Conservation (phyloP, 1,140 invertebrate species). For the Rhagoletis zephyria region DNA sequence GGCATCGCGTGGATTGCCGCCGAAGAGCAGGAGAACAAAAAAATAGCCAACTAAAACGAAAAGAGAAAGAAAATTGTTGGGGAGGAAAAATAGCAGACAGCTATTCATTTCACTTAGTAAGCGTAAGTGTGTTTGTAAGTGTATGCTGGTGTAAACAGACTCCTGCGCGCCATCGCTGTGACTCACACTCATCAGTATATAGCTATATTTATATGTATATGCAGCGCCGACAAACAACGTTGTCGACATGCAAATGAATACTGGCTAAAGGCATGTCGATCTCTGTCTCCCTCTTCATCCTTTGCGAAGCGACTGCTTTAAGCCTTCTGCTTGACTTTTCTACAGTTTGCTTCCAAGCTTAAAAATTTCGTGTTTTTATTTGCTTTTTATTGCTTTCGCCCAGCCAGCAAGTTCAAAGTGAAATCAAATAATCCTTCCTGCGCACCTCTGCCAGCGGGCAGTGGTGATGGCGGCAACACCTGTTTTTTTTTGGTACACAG, state of each 20-base stretch:
- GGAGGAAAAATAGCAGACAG: neutral
- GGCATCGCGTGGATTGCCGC: neutral
- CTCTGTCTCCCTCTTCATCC: neutral
- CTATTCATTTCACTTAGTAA: neutral
- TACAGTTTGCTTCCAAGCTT: neutral
- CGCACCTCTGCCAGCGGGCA: neutral
- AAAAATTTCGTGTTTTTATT: neutral
- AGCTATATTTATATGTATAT: too few species aligned
- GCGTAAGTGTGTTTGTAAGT: too few species aligned
- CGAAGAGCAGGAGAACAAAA: neutral
- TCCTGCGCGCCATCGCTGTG: too few species aligned
- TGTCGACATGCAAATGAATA: constrained; percentile 34
- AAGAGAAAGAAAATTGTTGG: neutral
- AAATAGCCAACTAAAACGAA: neutral
- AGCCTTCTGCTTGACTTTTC: neutral
- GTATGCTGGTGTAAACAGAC: too few species aligned
- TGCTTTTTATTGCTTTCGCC: neutral
- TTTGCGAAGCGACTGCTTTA: neutral
- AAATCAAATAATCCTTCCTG: neutral
- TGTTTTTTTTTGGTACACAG: neutral
- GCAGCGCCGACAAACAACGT: neutral
- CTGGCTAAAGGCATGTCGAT: too few species aligned
- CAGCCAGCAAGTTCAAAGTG: neutral
- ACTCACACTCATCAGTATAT: too few species aligned
- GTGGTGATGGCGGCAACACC: neutral